Evolutionary conservation across 2,113 vertebrate species (phyloP).

Genomic region (Datnioides undecimradiatus): DNA sequence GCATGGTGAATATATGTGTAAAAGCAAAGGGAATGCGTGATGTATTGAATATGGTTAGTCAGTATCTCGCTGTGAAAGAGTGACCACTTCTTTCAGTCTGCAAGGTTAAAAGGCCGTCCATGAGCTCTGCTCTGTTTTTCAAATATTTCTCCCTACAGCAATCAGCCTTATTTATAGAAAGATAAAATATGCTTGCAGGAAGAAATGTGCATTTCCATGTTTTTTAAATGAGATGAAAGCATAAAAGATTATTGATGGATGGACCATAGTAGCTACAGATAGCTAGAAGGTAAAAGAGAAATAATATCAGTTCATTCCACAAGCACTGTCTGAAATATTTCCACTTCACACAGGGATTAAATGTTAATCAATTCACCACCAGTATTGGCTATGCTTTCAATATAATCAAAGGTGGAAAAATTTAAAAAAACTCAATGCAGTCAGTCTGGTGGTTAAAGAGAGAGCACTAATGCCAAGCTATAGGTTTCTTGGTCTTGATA

Average conservation of each 20-base stretch:
- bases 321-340: neutral
- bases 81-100: neutral
- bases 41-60: neutral
- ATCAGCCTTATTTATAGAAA: conserved; percentile 9
- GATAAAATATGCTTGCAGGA: neutral
- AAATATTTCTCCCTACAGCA: conserved; percentile 14
- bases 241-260: conserved; percentile 33
- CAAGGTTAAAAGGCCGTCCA: neutral
- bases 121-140: neutral
- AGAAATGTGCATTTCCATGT: conserved; percentile 24
- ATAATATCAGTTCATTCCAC: neutral
- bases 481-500: conserved; percentile 60
- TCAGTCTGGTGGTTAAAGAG: conserved; percentile 29
- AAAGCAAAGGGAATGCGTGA: neutral
- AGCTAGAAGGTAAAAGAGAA: conserved; percentile 19
- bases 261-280: neutral
- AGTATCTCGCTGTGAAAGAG: neutral
- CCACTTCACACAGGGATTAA: neutral
- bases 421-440: conserved; percentile 18
- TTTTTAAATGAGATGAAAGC: conserved; percentile 35
- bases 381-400: neutral
- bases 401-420: conserved; percentile 9
- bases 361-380: conserved; percentile 25
- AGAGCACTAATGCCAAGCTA: conserved; percentile 38
- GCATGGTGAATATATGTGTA: too few relatives aligned